These are phyloP conservation scores for Sepiola atlantica DNA, from an alignment of 2,888 invertebrate genomes.

Conservation along the genomic window DNA sequence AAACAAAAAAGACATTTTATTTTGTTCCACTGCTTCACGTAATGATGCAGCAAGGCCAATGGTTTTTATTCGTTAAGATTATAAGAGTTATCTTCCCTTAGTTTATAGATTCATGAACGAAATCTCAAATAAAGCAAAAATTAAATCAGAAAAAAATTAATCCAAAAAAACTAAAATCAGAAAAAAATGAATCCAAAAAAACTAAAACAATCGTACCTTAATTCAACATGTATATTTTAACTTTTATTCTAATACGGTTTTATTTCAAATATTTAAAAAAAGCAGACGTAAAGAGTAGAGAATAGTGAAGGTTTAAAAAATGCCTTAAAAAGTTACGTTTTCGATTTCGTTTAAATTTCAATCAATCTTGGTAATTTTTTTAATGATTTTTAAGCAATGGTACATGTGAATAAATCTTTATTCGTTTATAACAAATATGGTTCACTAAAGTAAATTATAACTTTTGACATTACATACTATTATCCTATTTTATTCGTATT, in stretches of 20 bases:
- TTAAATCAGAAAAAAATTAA: neutral
- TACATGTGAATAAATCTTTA: neutral
- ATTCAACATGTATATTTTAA: neutral
- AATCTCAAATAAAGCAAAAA: neutral
- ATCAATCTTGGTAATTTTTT: neutral
- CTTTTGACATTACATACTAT: neutral
- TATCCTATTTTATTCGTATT: neutral
- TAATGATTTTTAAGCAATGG: neutral
- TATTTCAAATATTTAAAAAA: neutral
- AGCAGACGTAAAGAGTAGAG: neutral
- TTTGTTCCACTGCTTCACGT: neutral
- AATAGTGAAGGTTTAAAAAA: neutral
- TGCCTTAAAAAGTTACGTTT: neutral
- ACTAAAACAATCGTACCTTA: neutral
- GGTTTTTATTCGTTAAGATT: neutral
- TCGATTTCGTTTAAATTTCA: neutral
- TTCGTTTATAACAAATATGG: neutral
- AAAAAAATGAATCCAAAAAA: neutral
- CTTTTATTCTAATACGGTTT: neutral
- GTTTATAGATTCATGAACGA: neutral
- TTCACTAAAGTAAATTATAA: neutral
- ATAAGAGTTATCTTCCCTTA: neutral
- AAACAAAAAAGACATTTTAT: neutral
- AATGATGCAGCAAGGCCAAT: neutral
- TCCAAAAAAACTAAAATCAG: neutral